Evolutionary conservation across 1,140 invertebrate species (phyloP), one percentile per base, ranked within the genome.

Genomic region (Proales similis): DNA sequence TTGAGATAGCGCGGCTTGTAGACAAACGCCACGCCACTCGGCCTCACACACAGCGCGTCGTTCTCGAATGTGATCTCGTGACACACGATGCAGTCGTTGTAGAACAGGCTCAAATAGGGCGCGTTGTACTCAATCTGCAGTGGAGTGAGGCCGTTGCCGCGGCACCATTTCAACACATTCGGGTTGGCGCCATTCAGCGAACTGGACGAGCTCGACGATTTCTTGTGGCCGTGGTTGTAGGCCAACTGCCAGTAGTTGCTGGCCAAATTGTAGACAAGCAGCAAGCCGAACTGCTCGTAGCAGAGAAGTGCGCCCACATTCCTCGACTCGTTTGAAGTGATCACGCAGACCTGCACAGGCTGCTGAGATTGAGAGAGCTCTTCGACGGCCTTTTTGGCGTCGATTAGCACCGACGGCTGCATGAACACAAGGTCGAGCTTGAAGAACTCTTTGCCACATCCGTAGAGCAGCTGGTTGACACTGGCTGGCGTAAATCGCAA

Each of bases 121-220:
- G 51, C 39, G n/a, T 57, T 42, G 22, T 57, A 57, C 45, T 57
- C 51, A 26, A 57, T 57, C 20, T 57, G 51, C 45, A 57, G 45
- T 26, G 51, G 51, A 11, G 51, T 57, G 1, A 57, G 27, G 30
- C 51, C 51, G 32, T 57, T 57, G 20, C 51, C 51, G 39, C 51
- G 39, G 22, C 36, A 42, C 51, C 51, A 57, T 57, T 57, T 57
- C 30, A 57, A 26, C 7, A 39, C 38, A 9, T 9, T 36, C 14
- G 9, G 33, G 14, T 9, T 36, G 9, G 51, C 39, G 4, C 20
- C 12, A 26, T 57, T 57, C 0, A 42, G 45, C 4, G 33, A 6
- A 12, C 39, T 57, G n/a, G 51, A 57, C 19, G 51, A 57, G 9
- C 9, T 9, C 4, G 51, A 57, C 14, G 51, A 57, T n/a, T 42